A percentile compares a stretch with the other conserved stretches of the same genome.
Evolutionary conservation across 2,888 invertebrate species (phyloP).

Genomic region (Lottia gigantea): DNA sequence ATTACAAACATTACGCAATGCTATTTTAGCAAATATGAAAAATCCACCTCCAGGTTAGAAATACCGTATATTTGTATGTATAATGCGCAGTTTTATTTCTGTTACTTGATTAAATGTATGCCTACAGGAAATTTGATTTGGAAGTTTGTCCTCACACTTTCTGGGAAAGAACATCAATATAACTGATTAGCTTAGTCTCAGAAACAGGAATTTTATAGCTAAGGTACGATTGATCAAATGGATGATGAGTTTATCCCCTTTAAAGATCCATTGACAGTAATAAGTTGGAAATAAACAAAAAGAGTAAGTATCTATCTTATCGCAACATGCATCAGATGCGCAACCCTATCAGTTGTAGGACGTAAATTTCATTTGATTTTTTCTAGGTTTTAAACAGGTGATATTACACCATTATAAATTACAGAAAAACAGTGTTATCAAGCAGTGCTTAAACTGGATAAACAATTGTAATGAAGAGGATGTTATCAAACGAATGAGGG

Average conservation of each 20-base stretch:
- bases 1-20: constrained; percentile 33
- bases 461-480: constrained; percentile 30
- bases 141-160: too few relatives aligned
- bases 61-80: background rate
- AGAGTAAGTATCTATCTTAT: too few relatives aligned
- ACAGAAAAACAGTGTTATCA: constrained; percentile 28
- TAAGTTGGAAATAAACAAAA: too few relatives aligned
- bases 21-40: constrained; percentile 31
- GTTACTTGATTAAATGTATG: background rate
- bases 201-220: too few relatives aligned
- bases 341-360: too few relatives aligned
- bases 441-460: constrained; percentile 34
- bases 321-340: too few relatives aligned
- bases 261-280: too few relatives aligned
- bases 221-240: too few relatives aligned
- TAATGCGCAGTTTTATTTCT: too few relatives aligned
- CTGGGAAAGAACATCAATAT: too few relatives aligned
- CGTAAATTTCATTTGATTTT: background rate
- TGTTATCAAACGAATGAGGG: constrained; percentile 18
- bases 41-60: constrained; percentile 31
- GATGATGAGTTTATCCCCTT: too few relatives aligned
- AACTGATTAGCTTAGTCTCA: too few relatives aligned
- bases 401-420: constrained; percentile 28
- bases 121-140: background rate
- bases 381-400: constrained; percentile 29